Percentiles rank a stretch among this genome's conserved stretches.
These are phyloP conservation scores for Lutraria lutraria DNA, from an alignment of 2,888 invertebrate species.

Conservation along the genomic window DNA sequence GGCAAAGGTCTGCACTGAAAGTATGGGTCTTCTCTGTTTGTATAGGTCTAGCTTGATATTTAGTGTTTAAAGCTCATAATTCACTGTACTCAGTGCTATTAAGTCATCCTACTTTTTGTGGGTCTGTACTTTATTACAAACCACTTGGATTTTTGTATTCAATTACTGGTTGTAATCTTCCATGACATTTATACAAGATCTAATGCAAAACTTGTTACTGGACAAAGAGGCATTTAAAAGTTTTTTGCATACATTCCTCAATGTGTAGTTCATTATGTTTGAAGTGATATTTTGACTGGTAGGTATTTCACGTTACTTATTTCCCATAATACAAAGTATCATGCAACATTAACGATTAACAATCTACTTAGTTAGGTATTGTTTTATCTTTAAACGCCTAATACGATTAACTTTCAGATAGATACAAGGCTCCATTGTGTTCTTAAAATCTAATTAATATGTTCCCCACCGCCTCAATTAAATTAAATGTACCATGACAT, in stretches of 20 bases:
- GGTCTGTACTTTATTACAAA: too few relatives aligned
- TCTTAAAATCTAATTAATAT: not conserved
- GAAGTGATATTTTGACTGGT: not conserved
- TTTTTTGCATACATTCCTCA: not conserved
- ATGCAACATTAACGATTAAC: slow-evolving; percentile 6
- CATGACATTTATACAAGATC: not conserved
- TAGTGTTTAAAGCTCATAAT: too few relatives aligned
- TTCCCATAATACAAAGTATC: not conserved
- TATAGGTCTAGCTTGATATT: too few relatives aligned
- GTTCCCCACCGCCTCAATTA: not conserved
- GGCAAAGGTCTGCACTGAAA: too few relatives aligned
- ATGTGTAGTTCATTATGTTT: not conserved
- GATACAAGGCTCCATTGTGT: not conserved
- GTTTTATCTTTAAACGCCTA: not conserved
- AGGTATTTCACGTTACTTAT: not conserved
- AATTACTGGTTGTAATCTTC: too few relatives aligned
- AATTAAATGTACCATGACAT: slow-evolving; percentile 6
- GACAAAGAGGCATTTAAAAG: not conserved
- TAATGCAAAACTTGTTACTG: not conserved
- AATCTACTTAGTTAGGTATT: slow-evolving; percentile 12
- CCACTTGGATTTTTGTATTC: too few relatives aligned
- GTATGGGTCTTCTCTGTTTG: too few relatives aligned
- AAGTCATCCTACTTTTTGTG: too few relatives aligned
- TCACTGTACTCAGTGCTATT: too few relatives aligned
- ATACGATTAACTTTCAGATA: not conserved